phyloP scores from a whole-genome alignment of 2,888 invertebrate species.

The Euzophera pinguis region DNA sequence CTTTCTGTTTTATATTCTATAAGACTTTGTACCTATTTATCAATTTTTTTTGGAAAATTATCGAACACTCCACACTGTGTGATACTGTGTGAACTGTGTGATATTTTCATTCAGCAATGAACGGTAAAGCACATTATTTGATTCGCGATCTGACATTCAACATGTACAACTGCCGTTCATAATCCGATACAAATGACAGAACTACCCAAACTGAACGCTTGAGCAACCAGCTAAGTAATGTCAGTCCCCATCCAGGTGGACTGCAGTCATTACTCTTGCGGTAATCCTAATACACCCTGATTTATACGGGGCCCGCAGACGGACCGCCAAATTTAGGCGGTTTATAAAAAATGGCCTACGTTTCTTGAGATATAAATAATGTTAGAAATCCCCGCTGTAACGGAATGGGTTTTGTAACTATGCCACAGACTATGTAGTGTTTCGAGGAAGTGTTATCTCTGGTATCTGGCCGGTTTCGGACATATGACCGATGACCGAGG shows the following conservation, averaged over 20 bases:
- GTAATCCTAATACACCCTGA: conserved; percentile 77
- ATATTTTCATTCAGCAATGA: no score
- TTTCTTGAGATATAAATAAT: conserved; percentile 70
- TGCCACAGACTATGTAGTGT: conserved; percentile 6
- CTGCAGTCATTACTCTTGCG: conserved; percentile 74
- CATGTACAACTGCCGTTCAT: conserved; percentile 24
- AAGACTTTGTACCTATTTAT: no score
- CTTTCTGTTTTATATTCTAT: no score
- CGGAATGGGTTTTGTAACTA: conserved; percentile 40
- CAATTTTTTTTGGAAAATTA: no score
- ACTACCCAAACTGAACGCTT: conserved; percentile 41
- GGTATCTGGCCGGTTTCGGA: neutral
- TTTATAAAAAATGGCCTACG: conserved; percentile 76
- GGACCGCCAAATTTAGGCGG: conserved; percentile 74
- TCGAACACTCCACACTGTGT: no score
- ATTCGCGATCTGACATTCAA: neutral
- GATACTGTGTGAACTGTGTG: no score
- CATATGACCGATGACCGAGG: conserved; percentile 6
- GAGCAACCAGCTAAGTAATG: conserved; percentile 69
- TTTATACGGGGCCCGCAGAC: conserved; percentile 66
- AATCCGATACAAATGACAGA: conserved; percentile 22
- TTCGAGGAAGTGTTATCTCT: conserved; percentile 4
- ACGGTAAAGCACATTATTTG: no score
- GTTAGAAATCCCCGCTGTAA: conserved; percentile 52
- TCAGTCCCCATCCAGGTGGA: conserved; percentile 74